Conservation (phyloP, 2,888 invertebrate genomes). For the Halictus ligatus region DNA sequence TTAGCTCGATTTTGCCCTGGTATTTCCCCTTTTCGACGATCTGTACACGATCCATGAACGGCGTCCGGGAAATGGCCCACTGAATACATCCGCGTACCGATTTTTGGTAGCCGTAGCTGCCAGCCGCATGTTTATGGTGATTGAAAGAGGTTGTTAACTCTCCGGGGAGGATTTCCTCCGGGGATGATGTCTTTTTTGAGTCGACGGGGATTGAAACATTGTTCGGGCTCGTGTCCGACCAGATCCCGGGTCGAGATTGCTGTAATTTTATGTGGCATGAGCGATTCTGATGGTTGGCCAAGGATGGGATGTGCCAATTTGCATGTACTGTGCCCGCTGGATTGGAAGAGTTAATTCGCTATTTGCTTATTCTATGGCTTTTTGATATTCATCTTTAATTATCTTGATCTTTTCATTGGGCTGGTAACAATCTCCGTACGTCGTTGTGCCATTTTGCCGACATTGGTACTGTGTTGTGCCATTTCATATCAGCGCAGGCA, state of each 20-base stretch:
- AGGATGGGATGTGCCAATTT: not conserved
- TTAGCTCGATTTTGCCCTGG: not conserved
- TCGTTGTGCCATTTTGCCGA: not conserved
- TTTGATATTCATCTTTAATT: not conserved
- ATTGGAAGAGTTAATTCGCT: not conserved
- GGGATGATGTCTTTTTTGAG: slow-evolving; percentile 1
- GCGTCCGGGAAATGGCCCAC: slow-evolving; percentile 54
- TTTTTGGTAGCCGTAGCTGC: not conserved
- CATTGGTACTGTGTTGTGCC: not conserved
- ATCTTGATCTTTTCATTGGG: not conserved
- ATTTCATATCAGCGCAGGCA: not conserved
- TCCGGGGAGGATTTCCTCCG: not conserved
- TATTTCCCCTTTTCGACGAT: slow-evolving; percentile 17
- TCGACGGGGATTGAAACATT: slow-evolving; percentile 3
- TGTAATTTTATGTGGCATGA: not conserved
- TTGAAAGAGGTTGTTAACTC: not conserved
- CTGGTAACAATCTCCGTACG: not conserved
- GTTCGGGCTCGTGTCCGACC: not conserved
- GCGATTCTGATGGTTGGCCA: not conserved
- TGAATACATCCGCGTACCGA: slow-evolving; percentile 30
- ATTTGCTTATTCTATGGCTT: not conserved
- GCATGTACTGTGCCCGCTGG: not conserved
- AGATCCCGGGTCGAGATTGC: not conserved
- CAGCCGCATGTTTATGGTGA: not conserved
- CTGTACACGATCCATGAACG: slow-evolving; percentile 2